Evolutionary conservation across 2,113 vertebrate species (phyloP), one percentile per base, ranked within the genome.

Genomic region (Muscicapa adusta): DNA sequence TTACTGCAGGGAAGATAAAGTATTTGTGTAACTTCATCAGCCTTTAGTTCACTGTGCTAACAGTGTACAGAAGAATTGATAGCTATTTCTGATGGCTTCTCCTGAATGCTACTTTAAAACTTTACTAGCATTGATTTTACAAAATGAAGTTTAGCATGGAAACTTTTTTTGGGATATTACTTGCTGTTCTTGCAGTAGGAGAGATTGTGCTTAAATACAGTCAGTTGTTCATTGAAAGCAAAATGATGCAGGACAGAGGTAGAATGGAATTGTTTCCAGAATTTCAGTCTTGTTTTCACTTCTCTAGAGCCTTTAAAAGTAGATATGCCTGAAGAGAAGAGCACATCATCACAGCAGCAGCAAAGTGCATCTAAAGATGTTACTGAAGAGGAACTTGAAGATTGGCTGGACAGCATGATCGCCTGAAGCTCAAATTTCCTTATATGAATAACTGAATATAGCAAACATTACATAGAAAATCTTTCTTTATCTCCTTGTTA

Each of bases 331-430:
- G 94, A 96, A 95, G 95, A 96, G 62, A 93, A 94, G 62, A 92
- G 25, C 6, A 9, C 85, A 93, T 72, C 78, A 51, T 36, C 96
- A 25, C 89, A 93, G 70, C 90, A 85, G 42, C 96, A 94, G 42
- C 86, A 88, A 47, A 77, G 33, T 48, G 22, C 88, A 42, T 89
- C 97, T 13, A 98, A 96, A 96, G 85, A 40, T 12, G 71, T 99
- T 91, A 98, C 98, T 0, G 99, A 99, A 84, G 99, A 99, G 61
- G 99, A 99, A 86, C 98, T 99, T 67, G 99, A 99, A 96, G 99
- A 99, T 38, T 99, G 99, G 99, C 95, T 99, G 58, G 99, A 99
- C 98, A 99, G 98, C 95, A 99, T 99, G 99, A 99, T 99, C 89
- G 71, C 94, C 67, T 97, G 91, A 96, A 83, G 85, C 34, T 72